Evolutionary conservation across 1,140 invertebrate genomes (phyloP), one percentile per base, ranked within the genome.

Genomic region (Dryas iulia): DNA sequence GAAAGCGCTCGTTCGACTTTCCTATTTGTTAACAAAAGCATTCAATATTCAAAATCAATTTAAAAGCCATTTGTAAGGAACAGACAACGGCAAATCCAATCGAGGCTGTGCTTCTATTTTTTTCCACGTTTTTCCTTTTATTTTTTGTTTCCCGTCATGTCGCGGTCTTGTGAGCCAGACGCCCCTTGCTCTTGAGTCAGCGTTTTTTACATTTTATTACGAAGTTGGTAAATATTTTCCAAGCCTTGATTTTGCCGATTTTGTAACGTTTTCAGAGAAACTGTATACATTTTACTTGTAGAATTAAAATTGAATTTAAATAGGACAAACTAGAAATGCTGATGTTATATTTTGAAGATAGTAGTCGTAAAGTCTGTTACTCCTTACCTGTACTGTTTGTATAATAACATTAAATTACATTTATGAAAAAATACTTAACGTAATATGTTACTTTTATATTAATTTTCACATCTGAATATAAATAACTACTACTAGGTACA

Each of bases 71-170:
- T 90, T 87, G 87, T 85, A 88, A 89, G 86, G 84, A 88, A 89
- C 87, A 91, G 87, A 89, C 89, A 91, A 88, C 83, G 82, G 86
- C 82, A 89, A 91, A 89, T 89, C 81, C 86, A 89, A 89, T 89
- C 86, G 87, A 78, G 80, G 81, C 79, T 77, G 76, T 80, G 77
- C 79, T 81, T 83, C 69, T 83, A 77, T 85, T 88, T 85, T 90
- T 86, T 82, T 79, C 76, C 76, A 68, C 66, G 39, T 72, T 78
- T 83, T 84, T 79, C 69, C 71, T 78, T 80, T 82, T 84, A 78
- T 87, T 86, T 83, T 85, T 87, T 82, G 76, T 76, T 86, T 83
- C 76, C 81, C 81, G 79, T 77, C 86, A 85, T 88, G 86, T 89
- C 85, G 87, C 84, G 88, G 88, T 90, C 86, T 90, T 88, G 82